A percentile compares a stretch with the other conserved stretches of the same genome.
Evolutionary conservation across 2,888 invertebrate species (phyloP).

Genomic region (Antheraea assamensis): DNA sequence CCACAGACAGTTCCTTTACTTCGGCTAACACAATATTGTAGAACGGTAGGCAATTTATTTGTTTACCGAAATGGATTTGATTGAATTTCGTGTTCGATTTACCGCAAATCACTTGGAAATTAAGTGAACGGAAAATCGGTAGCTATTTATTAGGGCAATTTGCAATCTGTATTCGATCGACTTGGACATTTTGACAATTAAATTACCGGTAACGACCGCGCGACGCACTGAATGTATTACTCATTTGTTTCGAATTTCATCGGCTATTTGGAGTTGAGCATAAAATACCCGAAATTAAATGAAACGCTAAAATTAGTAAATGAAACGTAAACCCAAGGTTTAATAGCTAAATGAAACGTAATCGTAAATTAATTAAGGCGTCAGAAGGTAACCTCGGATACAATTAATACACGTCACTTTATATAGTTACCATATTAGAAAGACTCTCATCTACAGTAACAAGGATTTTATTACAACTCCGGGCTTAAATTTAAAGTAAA

Average conservation of each 20-base stretch:
- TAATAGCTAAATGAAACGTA: neutral
- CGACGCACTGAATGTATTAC: neutral
- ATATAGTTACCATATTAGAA: neutral
- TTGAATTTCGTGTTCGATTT: slow-evolving; percentile 21
- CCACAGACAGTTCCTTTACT: neutral
- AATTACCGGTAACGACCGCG: neutral
- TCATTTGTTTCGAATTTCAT: neutral
- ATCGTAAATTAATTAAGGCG: neutral
- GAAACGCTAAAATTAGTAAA: neutral
- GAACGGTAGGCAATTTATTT: slow-evolving; percentile 20
- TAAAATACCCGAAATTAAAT: neutral
- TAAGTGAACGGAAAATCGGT: slow-evolving; percentile 13
- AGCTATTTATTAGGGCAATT: slow-evolving; percentile 15
- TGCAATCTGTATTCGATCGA: neutral
- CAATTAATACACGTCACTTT: neutral
- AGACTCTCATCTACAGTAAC: neutral
- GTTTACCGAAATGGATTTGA: slow-evolving; percentile 22
- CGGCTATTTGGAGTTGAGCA: neutral
- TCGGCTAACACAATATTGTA: slow-evolving; percentile 15
- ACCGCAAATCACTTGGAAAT: slow-evolving; percentile 15
- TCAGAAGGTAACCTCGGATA: neutral
- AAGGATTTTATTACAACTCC: neutral
- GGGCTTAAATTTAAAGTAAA: neutral
- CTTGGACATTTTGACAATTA: slow-evolving; percentile 10
- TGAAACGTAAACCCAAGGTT: neutral